phyloP scores from a whole-genome alignment of 2,797 vertebrate species.

The Decapterus maruadsi region DNA sequence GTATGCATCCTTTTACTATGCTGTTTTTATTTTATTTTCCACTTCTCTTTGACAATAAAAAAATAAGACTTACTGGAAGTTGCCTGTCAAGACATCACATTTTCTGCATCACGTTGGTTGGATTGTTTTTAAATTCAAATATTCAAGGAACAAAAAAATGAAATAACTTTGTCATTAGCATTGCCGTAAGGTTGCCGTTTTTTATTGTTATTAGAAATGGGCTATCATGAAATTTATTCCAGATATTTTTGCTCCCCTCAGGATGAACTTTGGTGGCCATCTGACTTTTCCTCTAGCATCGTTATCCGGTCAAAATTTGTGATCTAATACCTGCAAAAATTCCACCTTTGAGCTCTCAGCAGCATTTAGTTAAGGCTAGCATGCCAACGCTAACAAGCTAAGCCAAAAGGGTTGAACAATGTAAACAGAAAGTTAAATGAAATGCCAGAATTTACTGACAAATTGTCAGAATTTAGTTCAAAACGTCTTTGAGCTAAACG shows the following conservation, averaged over 20 bases:
- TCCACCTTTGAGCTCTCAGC: not conserved
- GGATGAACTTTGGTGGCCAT: not conserved
- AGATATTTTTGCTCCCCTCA: not conserved
- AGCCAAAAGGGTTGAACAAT: not conserved
- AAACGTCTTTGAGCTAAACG: not conserved
- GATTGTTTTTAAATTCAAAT: too few species aligned
- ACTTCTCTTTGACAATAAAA: constrained; percentile 70
- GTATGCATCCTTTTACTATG: constrained; percentile 34
- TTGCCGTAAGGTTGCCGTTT: not conserved
- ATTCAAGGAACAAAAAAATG: too few species aligned
- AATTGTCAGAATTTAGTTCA: not conserved
- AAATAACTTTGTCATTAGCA: too few species aligned
- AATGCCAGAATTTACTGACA: not conserved
- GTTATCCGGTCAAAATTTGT: too few species aligned
- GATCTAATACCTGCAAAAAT: too few species aligned
- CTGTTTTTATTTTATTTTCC: constrained; percentile 54
- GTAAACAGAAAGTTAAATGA: not conserved
- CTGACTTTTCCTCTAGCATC: not conserved
- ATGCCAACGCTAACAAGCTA: not conserved
- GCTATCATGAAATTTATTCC: too few species aligned
- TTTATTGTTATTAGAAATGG: not conserved
- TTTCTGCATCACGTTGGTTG: not conserved
- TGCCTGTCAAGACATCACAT: not conserved
- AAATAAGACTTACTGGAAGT: constrained; percentile 17
- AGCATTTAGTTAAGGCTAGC: not conserved